Base-by-base conservation (phyloP, 2,113 vertebrate species). In the Leptodactylus fuscus region DNA sequence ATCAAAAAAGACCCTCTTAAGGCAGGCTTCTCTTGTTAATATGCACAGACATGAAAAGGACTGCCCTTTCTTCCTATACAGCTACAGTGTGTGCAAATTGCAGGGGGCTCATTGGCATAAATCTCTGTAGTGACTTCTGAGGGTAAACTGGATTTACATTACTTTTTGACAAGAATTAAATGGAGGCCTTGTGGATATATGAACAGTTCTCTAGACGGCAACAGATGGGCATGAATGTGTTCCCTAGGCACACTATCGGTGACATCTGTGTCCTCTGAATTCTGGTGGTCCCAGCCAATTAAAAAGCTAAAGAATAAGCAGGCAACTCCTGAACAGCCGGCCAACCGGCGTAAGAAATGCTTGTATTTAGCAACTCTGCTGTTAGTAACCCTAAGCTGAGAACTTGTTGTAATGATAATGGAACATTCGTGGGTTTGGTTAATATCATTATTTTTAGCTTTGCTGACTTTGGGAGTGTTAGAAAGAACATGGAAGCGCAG, bases 131-230 rank as follows among this genome's bases (percentile, higher is more conserved):
- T 91, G 94, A 95, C 94, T 94, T 94, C 94, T 91, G 94, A 94
- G 93, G 51, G 94, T 94, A 95, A 95, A 96, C 93, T 94, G 94
- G 94, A 95, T 95, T 95, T 95, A 94, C 94, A 96, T 95, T 94
- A 94, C 93, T 95, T 95, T 95, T 94, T 95, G 94, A 96, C 94
- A 94, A 95, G 94, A 95, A 96, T 96, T 94, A 95, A 96, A 96
- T 95, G 94, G 95, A 92, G 93, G 94, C 93, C 95, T 94, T 95
- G 93, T 94, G 94, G 93, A 91, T 93, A 93, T 93, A 94, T 88
- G 93, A 93, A 93, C 94, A 93, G 93, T 91, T 93, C 93, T 92
- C 91, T 90, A 93, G 94, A 94, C 95, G 89, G 94, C 94, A 96
- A 95, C 95, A 96, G 95, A 96, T 96, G 95, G 95, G 94, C 94